phyloP scores from a whole-genome alignment of 2,888 invertebrate genomes.

The Schizaphis graminum region DNA sequence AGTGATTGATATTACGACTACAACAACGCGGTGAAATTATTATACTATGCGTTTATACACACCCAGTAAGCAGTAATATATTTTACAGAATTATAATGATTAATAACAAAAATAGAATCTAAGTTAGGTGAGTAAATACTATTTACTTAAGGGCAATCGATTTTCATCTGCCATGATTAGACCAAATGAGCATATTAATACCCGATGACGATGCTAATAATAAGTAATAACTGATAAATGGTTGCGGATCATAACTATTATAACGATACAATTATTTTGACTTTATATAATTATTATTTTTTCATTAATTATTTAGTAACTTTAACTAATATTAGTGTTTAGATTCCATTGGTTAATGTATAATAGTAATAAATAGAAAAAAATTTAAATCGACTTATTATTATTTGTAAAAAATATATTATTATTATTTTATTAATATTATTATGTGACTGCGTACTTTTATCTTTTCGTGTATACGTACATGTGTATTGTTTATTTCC shows the following conservation, averaged over 20 bases:
- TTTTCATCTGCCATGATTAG: not conserved
- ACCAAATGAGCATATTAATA: not conserved
- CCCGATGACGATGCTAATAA: not conserved
- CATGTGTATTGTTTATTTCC: not conserved
- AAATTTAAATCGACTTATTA: not conserved
- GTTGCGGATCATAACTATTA: not conserved
- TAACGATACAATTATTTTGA: not conserved
- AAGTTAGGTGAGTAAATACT: not conserved
- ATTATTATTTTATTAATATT: not conserved
- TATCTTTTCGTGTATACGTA: not conserved
- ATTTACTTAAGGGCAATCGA: not conserved
- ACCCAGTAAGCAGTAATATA: not conserved
- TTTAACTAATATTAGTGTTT: not conserved
- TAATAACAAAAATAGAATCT: not conserved
- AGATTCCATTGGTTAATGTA: not conserved
- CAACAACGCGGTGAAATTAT: not conserved
- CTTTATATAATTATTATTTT: not conserved
- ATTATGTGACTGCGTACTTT: not conserved
- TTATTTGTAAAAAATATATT: not conserved
- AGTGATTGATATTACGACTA: not conserved
- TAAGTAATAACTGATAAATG: not conserved
- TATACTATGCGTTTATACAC: not conserved
- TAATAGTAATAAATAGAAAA: not conserved
- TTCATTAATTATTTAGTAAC: too few species aligned
- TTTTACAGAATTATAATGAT: not conserved